Conservation (phyloP, 2,888 invertebrate genomes). For the Parnassius smintheus region DNA sequence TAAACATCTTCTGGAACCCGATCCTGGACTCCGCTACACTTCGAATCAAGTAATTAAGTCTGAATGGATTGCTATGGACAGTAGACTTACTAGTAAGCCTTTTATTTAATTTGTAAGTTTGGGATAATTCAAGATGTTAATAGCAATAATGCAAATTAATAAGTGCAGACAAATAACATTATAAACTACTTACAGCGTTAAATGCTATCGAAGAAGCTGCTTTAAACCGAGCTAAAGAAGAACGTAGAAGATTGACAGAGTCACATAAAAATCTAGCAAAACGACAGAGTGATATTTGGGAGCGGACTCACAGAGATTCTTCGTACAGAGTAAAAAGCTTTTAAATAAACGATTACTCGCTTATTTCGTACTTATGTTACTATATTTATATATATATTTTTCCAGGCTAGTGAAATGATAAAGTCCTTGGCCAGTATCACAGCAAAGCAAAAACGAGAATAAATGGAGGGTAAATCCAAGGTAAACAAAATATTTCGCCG, state of each 20-base stretch:
- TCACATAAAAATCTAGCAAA: slow-evolving; percentile 46
- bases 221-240: slow-evolving; percentile 80
- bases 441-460: slow-evolving; percentile 49
- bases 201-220: slow-evolving; percentile 83
- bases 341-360: slow-evolving; percentile 4
- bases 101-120: not conserved
- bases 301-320: slow-evolving; percentile 49
- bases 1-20: slow-evolving; percentile 85
- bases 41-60: slow-evolving; percentile 80
- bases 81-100: slow-evolving; percentile 76
- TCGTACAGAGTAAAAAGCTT: slow-evolving; percentile 44
- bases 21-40: slow-evolving; percentile 79
- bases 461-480: slow-evolving; percentile 69
- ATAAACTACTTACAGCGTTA: slow-evolving; percentile 53
- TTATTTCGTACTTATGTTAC: slow-evolving; percentile 5
- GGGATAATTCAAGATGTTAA: no score
- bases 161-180: not conserved
- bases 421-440: slow-evolving; percentile 66
- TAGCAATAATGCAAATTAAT: no score
- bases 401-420: slow-evolving; percentile 72
- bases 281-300: slow-evolving; percentile 64
- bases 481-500: slow-evolving; percentile 34
- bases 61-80: slow-evolving; percentile 87
- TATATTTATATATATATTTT: slow-evolving; percentile 27
- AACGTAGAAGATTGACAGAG: slow-evolving; percentile 57